phyloP scores from a whole-genome alignment of 2,888 invertebrate genomes.

The Agriotes lineatus region DNA sequence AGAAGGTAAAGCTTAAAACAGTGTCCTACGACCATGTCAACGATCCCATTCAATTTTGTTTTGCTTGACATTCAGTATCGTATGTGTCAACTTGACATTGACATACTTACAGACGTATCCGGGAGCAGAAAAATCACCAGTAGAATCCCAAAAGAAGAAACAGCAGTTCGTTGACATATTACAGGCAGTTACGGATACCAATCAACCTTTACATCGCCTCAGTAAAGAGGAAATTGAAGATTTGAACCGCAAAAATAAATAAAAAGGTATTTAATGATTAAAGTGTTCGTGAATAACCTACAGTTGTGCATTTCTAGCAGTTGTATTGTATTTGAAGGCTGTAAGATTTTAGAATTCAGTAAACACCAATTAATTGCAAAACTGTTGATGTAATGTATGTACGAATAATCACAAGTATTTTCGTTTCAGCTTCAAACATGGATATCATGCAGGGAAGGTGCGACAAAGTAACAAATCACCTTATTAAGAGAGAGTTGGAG shows the following conservation, averaged over 20 bases:
- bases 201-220: slow-evolving; percentile 66
- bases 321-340: no score
- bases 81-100: slow-evolving; percentile 9
- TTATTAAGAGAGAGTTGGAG: slow-evolving; percentile 73
- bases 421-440: no score
- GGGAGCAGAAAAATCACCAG: slow-evolving; percentile 52
- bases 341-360: no score
- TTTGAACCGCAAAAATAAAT: background rate
- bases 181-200: slow-evolving; percentile 67
- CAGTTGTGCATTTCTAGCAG: background rate
- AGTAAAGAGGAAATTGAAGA: slow-evolving; percentile 67
- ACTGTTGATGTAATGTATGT: no score
- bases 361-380: no score
- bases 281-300: no score
- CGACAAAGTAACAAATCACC: slow-evolving; percentile 65
- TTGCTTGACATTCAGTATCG: background rate
- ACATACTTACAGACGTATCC: slow-evolving; percentile 63
- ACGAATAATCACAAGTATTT: no score
- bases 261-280: no score
- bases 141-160: slow-evolving; percentile 55
- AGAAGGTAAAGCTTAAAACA: no score
- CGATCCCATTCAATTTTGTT: background rate
- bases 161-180: slow-evolving; percentile 65
- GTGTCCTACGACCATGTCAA: no score
- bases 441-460: slow-evolving; percentile 59